phyloP scores from a whole-genome alignment of 2,888 invertebrate genomes.

The Philereme transversata region DNA sequence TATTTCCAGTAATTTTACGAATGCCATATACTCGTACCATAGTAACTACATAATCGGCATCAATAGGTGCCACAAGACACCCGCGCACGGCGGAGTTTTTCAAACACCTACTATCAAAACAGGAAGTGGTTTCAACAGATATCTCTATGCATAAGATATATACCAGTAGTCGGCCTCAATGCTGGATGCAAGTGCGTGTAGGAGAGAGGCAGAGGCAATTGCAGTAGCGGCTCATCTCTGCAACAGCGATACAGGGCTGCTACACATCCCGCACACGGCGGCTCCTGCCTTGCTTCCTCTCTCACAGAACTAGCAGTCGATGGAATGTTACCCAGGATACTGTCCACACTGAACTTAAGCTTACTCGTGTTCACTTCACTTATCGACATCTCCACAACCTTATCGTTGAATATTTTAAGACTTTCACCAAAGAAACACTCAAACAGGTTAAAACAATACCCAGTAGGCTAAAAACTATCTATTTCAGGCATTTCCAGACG shows the following conservation, averaged over 20 bases:
- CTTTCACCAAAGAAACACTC: no score
- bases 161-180: constrained; percentile 73
- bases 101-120: background rate
- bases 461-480: no score
- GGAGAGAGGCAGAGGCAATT: constrained; percentile 65
- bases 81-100: no score
- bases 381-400: constrained; percentile 57
- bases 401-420: no score
- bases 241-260: constrained; percentile 86
- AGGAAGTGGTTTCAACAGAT: no score
- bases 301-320: constrained; percentile 33
- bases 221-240: constrained; percentile 73
- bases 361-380: constrained; percentile 69
- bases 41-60: no score
- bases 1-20: no score
- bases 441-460: no score
- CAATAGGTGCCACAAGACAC: no score
- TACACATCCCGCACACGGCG: constrained; percentile 86
- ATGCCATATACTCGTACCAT: no score
- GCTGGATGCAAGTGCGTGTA: constrained; percentile 77
- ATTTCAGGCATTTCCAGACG: no score
- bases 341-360: constrained; percentile 89
- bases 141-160: constrained; percentile 3
- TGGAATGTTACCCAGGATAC: constrained; percentile 84
- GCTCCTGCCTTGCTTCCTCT: constrained; percentile 60